phyloP scores from a whole-genome alignment of 2,888 invertebrate species.

The Pristionchus fissidentatus region DNA sequence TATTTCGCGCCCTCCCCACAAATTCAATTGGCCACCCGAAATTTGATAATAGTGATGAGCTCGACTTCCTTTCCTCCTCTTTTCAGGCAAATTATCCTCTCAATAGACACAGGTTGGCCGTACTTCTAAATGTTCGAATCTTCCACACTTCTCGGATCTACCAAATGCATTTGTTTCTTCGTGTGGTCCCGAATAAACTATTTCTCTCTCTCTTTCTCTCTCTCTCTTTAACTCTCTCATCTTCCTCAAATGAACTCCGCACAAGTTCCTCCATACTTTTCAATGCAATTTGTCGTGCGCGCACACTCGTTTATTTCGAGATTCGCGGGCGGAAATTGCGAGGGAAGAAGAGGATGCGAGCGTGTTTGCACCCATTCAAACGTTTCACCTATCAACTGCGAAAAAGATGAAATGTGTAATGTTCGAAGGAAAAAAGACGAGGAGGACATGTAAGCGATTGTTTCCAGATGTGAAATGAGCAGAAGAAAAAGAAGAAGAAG shows the following conservation, averaged over 20 bases:
- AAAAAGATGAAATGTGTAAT: no score
- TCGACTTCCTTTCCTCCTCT: not conserved
- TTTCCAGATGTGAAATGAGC: conserved; percentile 8
- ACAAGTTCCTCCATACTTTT: not conserved
- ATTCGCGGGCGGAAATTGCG: not conserved
- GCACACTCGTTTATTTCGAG: not conserved
- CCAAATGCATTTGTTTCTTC: not conserved
- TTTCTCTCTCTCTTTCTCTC: not conserved
- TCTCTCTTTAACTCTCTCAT: no score
- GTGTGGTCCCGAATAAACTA: not conserved
- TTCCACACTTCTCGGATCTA: not conserved
- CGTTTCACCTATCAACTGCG: no score
- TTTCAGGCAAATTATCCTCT: not conserved
- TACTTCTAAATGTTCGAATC: no score
- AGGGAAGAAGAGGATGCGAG: no score
- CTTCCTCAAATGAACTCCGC: conserved; percentile 28
- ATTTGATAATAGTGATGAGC: conserved; percentile 42
- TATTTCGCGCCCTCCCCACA: no score
- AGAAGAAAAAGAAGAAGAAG: not conserved
- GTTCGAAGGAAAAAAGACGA: no score
- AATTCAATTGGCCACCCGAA: conserved; percentile 28
- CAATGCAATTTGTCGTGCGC: conserved; percentile 8
- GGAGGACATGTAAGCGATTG: not conserved
- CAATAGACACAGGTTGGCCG: not conserved
- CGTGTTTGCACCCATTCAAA: no score